phyloP scores from a whole-genome alignment of 2,113 vertebrate genomes.

The Xyliphius kryptos region DNA sequence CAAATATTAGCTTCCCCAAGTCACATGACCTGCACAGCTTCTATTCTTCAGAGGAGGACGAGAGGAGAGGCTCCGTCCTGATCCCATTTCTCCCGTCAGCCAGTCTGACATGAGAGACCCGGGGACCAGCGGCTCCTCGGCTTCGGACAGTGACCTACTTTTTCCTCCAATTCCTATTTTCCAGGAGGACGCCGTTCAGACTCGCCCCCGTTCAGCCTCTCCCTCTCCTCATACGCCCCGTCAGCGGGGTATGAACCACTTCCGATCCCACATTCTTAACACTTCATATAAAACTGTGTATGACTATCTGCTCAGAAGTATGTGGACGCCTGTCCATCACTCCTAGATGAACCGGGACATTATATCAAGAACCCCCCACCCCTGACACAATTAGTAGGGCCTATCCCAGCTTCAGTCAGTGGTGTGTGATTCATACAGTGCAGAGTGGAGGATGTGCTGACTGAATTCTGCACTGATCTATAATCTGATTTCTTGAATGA shows the following conservation, averaged over 20 bases:
- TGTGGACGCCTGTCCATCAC: too few species aligned
- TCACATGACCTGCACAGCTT: too few species aligned
- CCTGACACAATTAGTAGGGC: too few species aligned
- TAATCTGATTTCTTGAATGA: constrained; percentile 28
- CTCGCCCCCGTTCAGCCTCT: constrained; percentile 26
- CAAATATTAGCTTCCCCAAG: too few species aligned
- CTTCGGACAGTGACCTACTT: constrained; percentile 71
- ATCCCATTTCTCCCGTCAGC: constrained; percentile 68
- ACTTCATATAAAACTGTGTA: too few species aligned
- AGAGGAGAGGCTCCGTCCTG: constrained; percentile 48
- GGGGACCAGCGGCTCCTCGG: constrained; percentile 60
- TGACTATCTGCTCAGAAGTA: too few species aligned
- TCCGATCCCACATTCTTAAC: too few species aligned
- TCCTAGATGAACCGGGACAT: too few species aligned
- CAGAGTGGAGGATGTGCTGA: too few species aligned
- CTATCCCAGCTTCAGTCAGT: too few species aligned
- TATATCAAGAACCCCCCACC: too few species aligned
- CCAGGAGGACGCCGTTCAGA: constrained; percentile 54
- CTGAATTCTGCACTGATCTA: constrained; percentile 16
- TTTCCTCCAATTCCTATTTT: constrained; percentile 28
- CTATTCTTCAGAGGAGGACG: constrained; percentile 41
- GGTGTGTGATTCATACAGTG: too few species aligned
- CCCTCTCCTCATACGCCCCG: constrained; percentile 14
- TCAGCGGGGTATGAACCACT: constrained; percentile 4
- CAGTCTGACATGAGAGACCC: constrained; percentile 61